phyloP scores from a whole-genome alignment of 2,888 invertebrate genomes.

The Nysson spinosus region DNA sequence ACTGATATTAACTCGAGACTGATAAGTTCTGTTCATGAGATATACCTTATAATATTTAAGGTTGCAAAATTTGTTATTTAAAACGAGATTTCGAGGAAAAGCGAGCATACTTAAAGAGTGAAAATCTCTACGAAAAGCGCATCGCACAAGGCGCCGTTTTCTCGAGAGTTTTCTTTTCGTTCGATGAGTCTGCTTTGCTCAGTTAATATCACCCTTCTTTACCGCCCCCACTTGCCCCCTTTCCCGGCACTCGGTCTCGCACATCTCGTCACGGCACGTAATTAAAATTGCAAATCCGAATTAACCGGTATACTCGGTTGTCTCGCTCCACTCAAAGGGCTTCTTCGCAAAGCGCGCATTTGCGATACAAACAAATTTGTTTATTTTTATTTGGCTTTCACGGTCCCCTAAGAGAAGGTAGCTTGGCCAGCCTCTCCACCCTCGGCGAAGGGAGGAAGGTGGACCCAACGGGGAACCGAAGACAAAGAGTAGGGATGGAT shows the following conservation, averaged over 20 bases:
- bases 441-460: slow-evolving; percentile 4
- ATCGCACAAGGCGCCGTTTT: slow-evolving; percentile 6
- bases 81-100: no score
- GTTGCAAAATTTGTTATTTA: no score
- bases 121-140: neutral
- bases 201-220: slow-evolving; percentile 40
- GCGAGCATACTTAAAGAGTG: no score
- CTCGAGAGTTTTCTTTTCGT: slow-evolving; percentile 42
- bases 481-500: slow-evolving; percentile 5
- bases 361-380: slow-evolving; percentile 74
- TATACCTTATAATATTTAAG: no score
- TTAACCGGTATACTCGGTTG: slow-evolving; percentile 66
- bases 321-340: slow-evolving; percentile 64
- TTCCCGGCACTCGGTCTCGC: slow-evolving; percentile 31
- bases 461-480: neutral
- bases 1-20: no score
- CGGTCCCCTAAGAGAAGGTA: slow-evolving; percentile 49
- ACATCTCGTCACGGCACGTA: slow-evolving; percentile 54
- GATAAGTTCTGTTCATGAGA: no score
- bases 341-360: slow-evolving; percentile 62
- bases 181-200: slow-evolving; percentile 44
- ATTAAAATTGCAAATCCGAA: slow-evolving; percentile 74
- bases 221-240: slow-evolving; percentile 17
- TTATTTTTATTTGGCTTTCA: slow-evolving; percentile 72
- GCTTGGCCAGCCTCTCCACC: slow-evolving; percentile 55